Percentiles rank a stretch among this genome's conserved stretches.
Evolutionary conservation across 2,888 invertebrate genomes (phyloP).

Genomic region (Amphimallon solstitiale): DNA sequence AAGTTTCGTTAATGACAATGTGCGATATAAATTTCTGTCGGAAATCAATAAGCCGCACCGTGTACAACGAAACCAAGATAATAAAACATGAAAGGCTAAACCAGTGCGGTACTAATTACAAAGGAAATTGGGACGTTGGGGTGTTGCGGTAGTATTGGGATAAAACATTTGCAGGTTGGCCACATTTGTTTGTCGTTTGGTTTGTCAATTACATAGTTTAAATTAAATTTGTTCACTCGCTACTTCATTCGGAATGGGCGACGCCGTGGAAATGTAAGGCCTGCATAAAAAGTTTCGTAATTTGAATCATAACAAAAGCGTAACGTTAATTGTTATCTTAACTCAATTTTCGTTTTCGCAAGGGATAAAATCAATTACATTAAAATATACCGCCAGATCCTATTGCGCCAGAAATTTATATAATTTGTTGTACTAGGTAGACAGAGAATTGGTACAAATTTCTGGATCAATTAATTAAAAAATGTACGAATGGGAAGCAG

Average conservation of each 20-base stretch:
- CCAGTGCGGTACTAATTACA: slow-evolving; percentile 38
- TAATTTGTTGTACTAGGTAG: too few relatives aligned
- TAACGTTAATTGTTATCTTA: slow-evolving; percentile 25
- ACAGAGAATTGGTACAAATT: too few relatives aligned
- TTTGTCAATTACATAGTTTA: slow-evolving; percentile 38
- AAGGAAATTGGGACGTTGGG: slow-evolving; percentile 31
- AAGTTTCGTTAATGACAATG: neutral
- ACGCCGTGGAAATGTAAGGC: neutral
- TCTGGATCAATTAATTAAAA: too few relatives aligned
- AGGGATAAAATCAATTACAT: slow-evolving; percentile 20
- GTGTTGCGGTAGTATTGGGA: slow-evolving; percentile 27
- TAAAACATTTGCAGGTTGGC: slow-evolving; percentile 40
- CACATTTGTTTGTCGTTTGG: slow-evolving; percentile 39
- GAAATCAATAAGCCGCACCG: slow-evolving; percentile 19
- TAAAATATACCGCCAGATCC: too few relatives aligned
- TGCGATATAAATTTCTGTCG: slow-evolving; percentile 15
- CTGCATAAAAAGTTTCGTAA: slow-evolving; percentile 6
- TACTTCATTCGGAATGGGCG: neutral
- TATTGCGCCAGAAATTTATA: too few relatives aligned
- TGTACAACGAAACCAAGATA: slow-evolving; percentile 28
- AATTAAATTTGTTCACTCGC: slow-evolving; percentile 32
- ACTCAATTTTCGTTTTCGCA: slow-evolving; percentile 22
- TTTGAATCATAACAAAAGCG: slow-evolving; percentile 31
- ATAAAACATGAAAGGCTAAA: slow-evolving; percentile 38
- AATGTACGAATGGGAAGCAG: too few relatives aligned